Evolutionary conservation across 2,113 vertebrate species (phyloP).

Genomic region (Protomyctophum bolini): DNA sequence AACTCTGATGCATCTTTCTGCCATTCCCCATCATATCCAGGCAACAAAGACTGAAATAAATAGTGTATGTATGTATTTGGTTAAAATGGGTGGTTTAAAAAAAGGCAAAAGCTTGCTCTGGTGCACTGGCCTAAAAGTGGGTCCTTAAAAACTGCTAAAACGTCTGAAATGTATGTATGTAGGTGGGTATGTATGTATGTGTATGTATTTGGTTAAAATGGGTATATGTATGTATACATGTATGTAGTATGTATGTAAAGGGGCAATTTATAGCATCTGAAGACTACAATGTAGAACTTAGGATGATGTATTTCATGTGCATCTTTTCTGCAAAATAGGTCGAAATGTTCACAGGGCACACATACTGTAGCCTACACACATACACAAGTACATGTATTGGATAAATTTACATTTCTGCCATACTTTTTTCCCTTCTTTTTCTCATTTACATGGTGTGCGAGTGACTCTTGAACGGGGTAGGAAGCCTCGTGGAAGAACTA

Average conservation of each 20-base stretch:
- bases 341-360: conserved; percentile 40
- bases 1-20: conserved; percentile 22
- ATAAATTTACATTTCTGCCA: conserved; percentile 66
- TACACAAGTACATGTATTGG: conserved; percentile 46
- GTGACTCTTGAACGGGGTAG: conserved; percentile 65
- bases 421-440: conserved; percentile 53
- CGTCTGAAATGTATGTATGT: too few relatives aligned
- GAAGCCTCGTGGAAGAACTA: conserved; percentile 70
- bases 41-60: conserved; percentile 8
- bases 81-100: too few relatives aligned
- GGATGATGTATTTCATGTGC: conserved; percentile 39
- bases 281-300: conserved; percentile 48
- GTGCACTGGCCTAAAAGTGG: too few relatives aligned
- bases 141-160: too few relatives aligned
- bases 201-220: too few relatives aligned
- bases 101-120: too few relatives aligned
- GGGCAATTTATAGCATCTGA: conserved; percentile 39
- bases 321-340: conserved; percentile 55
- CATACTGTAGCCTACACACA: conserved; percentile 30
- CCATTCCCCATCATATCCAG: conserved; percentile 19
- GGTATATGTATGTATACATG: too few relatives aligned
- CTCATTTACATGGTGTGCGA: conserved; percentile 75
- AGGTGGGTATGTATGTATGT: too few relatives aligned
- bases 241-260: conserved; percentile 32
- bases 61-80: conserved; percentile 26